Conservation (phyloP, 2,888 invertebrate species). For the Callosobruchus maculatus region DNA sequence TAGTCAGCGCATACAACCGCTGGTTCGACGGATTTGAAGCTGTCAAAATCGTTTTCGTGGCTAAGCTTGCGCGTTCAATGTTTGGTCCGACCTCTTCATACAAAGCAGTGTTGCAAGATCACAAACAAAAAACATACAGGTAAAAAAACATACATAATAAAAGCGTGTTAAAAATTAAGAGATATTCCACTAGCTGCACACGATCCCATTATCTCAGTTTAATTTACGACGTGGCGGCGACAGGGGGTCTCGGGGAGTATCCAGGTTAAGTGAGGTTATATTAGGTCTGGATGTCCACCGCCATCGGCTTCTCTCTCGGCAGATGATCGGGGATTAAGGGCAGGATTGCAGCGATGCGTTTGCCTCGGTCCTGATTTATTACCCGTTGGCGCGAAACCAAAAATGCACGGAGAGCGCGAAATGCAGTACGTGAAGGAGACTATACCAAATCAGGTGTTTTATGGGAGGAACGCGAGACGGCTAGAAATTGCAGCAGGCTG, state of each 20-base stretch:
- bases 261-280: neutral
- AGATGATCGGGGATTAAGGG: neutral
- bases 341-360: neutral
- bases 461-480: neutral
- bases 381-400: neutral
- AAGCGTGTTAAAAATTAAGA: too few species aligned
- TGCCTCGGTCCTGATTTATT: neutral
- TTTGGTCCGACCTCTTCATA: too few species aligned
- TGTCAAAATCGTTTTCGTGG: too few species aligned
- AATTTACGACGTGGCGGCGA: neutral
- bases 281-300: neutral
- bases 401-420: neutral
- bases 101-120: too few species aligned
- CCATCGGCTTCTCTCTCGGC: neutral
- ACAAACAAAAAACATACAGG: too few species aligned
- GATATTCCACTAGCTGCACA: neutral
- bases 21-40: too few species aligned
- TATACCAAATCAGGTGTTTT: neutral
- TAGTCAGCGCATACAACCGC: too few species aligned
- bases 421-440: neutral
- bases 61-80: too few species aligned
- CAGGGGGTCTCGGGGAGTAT: neutral
- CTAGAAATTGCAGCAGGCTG: neutral
- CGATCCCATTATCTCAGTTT: neutral
- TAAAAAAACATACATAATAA: too few species aligned